Evolutionary conservation across 2,113 vertebrate species (phyloP), one percentile per base, ranked within the genome.

Genomic region (Catharus minimus): DNA sequence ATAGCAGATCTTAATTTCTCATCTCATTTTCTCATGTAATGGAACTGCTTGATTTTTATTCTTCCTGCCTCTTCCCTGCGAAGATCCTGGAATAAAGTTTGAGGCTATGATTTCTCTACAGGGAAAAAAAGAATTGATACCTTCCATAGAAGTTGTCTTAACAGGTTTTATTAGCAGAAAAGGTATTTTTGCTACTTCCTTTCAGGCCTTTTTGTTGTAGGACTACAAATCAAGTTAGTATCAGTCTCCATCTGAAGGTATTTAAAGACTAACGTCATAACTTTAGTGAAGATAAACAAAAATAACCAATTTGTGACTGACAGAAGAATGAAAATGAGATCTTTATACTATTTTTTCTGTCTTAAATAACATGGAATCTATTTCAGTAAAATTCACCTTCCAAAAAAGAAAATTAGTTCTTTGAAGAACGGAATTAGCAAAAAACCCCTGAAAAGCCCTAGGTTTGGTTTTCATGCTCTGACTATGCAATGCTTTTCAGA

Each of bases 31-130:
- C 16, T 84, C 1, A 5, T 82, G 41, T 24, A 53, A 1, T 73
- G 43, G 24, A 53, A 49, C 5, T 69, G 10, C 16, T 75, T 84
- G 15, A 44, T 62, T 89, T 86, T 74, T 82, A 22, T 43, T 79
- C 41, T 47, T 52, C 4, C 9, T 30, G 6, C 18, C 7, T 22
- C 6, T 8, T 43, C 5, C 9, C 1, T 1, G 5, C 10, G 21
- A 61, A 72, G 13, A 20, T 38, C 15, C 20, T 85, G 23, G 12
- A 57, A 76, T 79, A 60, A 62, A 58, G 21, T 32, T 71, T 32
- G 77, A 49, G 38, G 50, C 53, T 80, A 3, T 73, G 28, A 55
- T 62, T 86, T 79, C 46, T 87, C 13, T 55, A 16, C 6, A 46
- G 16, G 11, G 5, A 13, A 39, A 43, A 65, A 24, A 18, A 12